Base-by-base conservation (phyloP, 2,888 invertebrate genomes). In the Acanthosepion esculentum region DNA sequence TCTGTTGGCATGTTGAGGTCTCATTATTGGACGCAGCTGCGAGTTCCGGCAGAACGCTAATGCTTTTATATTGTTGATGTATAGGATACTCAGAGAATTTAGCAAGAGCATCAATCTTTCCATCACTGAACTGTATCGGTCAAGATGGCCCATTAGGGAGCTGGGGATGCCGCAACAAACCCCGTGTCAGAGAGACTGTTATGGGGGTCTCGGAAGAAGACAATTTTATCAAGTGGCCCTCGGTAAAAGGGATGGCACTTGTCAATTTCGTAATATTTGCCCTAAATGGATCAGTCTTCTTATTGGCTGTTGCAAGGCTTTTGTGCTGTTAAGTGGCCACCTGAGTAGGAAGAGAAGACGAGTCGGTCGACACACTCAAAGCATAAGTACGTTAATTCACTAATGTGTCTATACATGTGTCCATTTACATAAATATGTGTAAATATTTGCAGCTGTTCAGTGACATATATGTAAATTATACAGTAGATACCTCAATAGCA, bases 21-120 rank as follows among this genome's bases (percentile, higher is more conserved):
- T 78, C 78, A 78, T 78, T 78, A 78, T 78, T 78, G 78, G 78
- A n/a, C 78, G 78, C 78, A 78, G 78, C 78, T 78, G 78, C 78
- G 78, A 78, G n/a, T 78, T 78, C 78, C 78, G n/a, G 78, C 78
- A n/a, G 78, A n/a, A 15, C 78, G 78, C 78, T 78, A 78, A 78
- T 78, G 78, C 78, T 78, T 78, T 78, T 78, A 78, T 78, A n/a
- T n/a, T 78, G n/a, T n/a, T 78, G 78, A 78, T n/a, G 78, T n/a
- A 78, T 78, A 78, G 78, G 33, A 33, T n/a, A 33, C 15, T 15
- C 78, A n/a, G 33, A 78, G 78, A 78, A 78, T 78, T 78, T 78
- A 78, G 78, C 78, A 78, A 78, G 78, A 78, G n/a, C 78, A 78
- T 78, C 78, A n/a, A 78, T 78, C 78, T 78, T 78, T 78, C 78